A percentile compares a stretch with the other conserved stretches of the same genome.
Conservation (phyloP, 2,797 vertebrate species). For the Geotrypetes seraphini region DNA sequence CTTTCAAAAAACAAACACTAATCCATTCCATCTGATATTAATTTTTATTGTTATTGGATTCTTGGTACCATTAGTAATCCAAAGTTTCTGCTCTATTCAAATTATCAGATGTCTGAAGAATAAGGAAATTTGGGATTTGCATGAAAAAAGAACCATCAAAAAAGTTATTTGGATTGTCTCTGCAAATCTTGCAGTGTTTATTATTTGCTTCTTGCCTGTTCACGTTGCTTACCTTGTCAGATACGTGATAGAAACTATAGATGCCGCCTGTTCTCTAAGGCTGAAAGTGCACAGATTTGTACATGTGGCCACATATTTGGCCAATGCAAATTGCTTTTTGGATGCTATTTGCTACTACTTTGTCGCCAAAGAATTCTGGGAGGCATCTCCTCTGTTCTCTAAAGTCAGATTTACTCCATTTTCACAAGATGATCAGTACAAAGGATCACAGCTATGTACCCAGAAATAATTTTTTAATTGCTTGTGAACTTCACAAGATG, state of each 20-base stretch:
- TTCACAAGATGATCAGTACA: no score
- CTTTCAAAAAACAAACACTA: constrained; percentile 12
- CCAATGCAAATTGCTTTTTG: constrained; percentile 72
- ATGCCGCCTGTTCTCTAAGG: constrained; percentile 32
- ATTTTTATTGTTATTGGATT: constrained; percentile 2
- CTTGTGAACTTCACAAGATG: no score
- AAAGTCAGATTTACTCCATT: no score
- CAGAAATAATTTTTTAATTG: no score
- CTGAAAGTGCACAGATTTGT: constrained; percentile 40
- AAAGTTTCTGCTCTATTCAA: constrained; percentile 27
- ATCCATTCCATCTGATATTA: not conserved
- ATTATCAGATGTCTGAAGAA: not conserved
- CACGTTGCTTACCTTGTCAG: constrained; percentile 22
- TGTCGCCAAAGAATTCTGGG: constrained; percentile 57
- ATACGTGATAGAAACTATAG: constrained; percentile 38
- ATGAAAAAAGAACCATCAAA: not conserved
- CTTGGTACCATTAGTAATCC: constrained; percentile 13
- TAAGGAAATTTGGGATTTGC: fast-evolving
- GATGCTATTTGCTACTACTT: constrained; percentile 77
- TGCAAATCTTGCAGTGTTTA: constrained; percentile 62
- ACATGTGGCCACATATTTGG: constrained; percentile 45
- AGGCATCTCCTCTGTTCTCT: fast-evolving
- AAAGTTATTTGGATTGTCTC: constrained; percentile 29
- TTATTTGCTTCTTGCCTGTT: constrained; percentile 63
- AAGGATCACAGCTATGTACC: no score